A percentile compares a stretch with the other conserved stretches of the same genome.
phyloP scores from a whole-genome alignment of 2,797 vertebrate species.

The Myotis pilosus region DNA sequence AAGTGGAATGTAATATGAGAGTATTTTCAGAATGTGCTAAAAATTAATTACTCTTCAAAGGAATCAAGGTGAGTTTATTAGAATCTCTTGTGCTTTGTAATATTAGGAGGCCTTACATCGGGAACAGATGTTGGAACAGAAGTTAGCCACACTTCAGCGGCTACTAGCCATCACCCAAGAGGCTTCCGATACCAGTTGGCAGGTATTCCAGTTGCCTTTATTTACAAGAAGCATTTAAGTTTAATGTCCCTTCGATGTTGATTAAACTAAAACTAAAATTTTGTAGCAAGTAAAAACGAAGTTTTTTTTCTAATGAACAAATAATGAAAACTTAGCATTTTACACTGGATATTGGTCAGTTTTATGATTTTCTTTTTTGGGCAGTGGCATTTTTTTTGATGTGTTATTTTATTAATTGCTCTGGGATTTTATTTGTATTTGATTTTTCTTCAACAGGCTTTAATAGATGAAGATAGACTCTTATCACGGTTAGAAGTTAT shows the following conservation, averaged over 20 bases:
- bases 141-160: slow-evolving; percentile 97
- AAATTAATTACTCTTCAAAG: slow-evolving; percentile 36
- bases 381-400: neutral
- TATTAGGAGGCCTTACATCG: slow-evolving; percentile 98
- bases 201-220: slow-evolving; percentile 86
- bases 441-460: slow-evolving; percentile 87
- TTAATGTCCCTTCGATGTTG: slow-evolving; percentile 30
- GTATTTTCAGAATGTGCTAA: slow-evolving; percentile 23
- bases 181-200: slow-evolving; percentile 99
- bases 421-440: slow-evolving; percentile 57
- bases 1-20: neutral
- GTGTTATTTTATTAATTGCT: slow-evolving; percentile 11
- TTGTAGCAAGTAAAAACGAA: neutral
- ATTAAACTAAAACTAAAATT: slow-evolving; percentile 45
- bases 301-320: slow-evolving; percentile 50
- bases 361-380: slow-evolving; percentile 33
- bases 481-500: slow-evolving; percentile 98
- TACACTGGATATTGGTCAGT: neutral
- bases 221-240: neutral
- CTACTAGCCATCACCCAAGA: slow-evolving; percentile 96
- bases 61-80: slow-evolving; percentile 1
- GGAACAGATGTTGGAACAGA: slow-evolving; percentile 99
- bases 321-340: slow-evolving; percentile 42
- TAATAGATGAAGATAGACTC: slow-evolving; percentile 99
- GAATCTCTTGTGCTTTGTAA: slow-evolving; percentile 65